These are phyloP conservation scores for Pangasius krempfi DNA, from an alignment of 2,797 vertebrate genomes.

Conservation along the genomic window DNA sequence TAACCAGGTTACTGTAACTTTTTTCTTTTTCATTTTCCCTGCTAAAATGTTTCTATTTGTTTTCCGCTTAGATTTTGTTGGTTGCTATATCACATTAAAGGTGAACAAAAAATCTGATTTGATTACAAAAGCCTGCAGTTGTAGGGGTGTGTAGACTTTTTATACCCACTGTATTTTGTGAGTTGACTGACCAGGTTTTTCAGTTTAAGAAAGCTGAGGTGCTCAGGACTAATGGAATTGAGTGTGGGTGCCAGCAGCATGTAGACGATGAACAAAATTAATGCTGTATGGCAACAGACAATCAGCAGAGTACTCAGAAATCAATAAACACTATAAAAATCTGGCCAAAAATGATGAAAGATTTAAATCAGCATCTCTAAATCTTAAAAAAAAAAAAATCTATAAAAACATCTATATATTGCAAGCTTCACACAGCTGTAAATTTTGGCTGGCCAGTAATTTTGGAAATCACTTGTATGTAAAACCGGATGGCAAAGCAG, in stretches of 20 bases:
- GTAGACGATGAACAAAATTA: background rate
- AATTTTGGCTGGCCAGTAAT: background rate
- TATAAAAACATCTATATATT: background rate
- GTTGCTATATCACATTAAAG: background rate
- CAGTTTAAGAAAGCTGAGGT: background rate
- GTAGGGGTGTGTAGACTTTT: background rate
- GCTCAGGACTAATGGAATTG: background rate
- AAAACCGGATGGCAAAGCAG: background rate
- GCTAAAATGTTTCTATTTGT: background rate
- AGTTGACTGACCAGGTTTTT: slow-evolving; percentile 5
- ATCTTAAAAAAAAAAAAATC: background rate
- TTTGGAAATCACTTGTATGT: background rate
- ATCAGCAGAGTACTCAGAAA: background rate
- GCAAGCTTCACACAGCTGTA: background rate
- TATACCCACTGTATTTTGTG: background rate
- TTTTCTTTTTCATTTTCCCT: background rate
- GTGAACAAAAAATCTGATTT: background rate
- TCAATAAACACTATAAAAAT: background rate
- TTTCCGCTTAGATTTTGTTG: background rate
- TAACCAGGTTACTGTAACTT: background rate
- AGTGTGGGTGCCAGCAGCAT: background rate
- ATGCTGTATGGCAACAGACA: background rate
- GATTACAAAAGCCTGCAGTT: background rate
- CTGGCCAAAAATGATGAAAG: background rate
- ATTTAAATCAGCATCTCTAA: background rate